phyloP scores from a whole-genome alignment of 2,113 vertebrate species.

The Numida meleagris region DNA sequence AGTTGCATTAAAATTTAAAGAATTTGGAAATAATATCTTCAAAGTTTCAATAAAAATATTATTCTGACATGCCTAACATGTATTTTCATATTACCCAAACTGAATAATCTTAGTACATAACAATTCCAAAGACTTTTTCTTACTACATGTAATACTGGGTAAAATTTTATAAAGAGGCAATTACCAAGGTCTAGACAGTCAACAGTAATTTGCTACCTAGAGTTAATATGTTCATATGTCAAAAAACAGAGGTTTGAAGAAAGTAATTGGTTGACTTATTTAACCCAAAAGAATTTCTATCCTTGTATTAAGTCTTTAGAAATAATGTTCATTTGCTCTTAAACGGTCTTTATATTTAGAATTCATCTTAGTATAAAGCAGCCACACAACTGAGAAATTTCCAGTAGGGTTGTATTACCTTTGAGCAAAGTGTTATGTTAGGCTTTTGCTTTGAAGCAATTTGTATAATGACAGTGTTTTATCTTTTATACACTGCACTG shows the following conservation, averaged over 20 bases:
- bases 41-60: background rate
- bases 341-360: background rate
- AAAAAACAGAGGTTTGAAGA: background rate
- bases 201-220: background rate
- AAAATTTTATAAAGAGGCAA: background rate
- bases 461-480: background rate
- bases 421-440: background rate
- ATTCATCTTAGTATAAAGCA: background rate
- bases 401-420: background rate
- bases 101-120: background rate
- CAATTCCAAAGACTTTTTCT: background rate
- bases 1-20: background rate
- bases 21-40: background rate
- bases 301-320: background rate
- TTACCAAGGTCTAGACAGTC: background rate
- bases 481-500: background rate
- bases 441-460: background rate
- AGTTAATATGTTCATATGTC: background rate
- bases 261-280: background rate
- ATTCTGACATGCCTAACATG: background rate
- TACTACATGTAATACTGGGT: background rate
- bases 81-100: background rate
- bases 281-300: background rate
- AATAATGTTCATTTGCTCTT: background rate
- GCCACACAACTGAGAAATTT: background rate